Evolutionary conservation across 2,888 invertebrate species (phyloP), one percentile per base, ranked within the genome.

Genomic region (Cheilosia pagana): DNA sequence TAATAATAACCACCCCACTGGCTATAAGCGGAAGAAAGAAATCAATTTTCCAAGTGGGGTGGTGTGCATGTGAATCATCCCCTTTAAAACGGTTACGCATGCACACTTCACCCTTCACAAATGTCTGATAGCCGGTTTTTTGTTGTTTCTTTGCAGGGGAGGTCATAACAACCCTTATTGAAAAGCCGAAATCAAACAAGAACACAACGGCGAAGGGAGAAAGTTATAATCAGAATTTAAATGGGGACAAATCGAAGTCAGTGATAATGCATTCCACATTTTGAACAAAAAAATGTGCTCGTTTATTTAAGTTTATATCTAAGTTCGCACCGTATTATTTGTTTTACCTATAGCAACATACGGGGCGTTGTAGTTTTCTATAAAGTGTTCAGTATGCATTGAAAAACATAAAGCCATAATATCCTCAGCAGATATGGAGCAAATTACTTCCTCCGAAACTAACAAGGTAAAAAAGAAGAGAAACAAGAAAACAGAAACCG

Each of bases 21-120:
- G 4, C 62, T 19, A 16, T 25, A 21, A 19, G n/a, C 10, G 43
- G 16, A 45, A n/a, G 12, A 14, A n/a, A 41, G 14, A 52, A 67
- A 72, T 48, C 60, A 35, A 68, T 31, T 48, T 41, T 43, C 7
- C 21, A 16, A 28, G 63, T 48, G 52, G 79, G 68, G 74, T 19
- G 63, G 12, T 62, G 25, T 50, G 25, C 14, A 23, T 23, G 8
- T 48, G 60, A 35, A 59, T 74, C 72, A 75, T 76, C 83, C 83
- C 83, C 55, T 52, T 53, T 70, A 3, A 70, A 52, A 41, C 48
- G n/a, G 62, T 70, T 79, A 83, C 83, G 83, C 83, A 83, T 79
- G 75, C 59, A 75, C 59, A 75, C 31, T 57, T 52, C 76, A 67
- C 70, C 79, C 81, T 60, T 63, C 52, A 43, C 10, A 57, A 57